phyloP scores from a whole-genome alignment of 64 coral and sea anemone genomes.

The Dendrophyllia cribrosa region DNA sequence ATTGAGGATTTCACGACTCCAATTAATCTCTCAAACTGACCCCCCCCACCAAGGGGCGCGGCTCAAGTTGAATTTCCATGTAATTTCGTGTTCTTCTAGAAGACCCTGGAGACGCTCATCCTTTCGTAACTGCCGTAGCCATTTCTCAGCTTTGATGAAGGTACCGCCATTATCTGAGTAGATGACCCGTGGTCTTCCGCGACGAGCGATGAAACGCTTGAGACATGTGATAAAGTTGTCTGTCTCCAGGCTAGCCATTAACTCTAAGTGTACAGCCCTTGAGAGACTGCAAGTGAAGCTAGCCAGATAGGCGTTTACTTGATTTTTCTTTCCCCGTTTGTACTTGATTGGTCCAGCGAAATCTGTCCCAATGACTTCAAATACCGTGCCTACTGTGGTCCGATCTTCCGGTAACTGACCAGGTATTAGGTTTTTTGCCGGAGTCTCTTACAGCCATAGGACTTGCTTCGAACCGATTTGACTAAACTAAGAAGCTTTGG shows the following conservation, averaged over 20 bases:
- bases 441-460: conserved; percentile 52
- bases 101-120: conserved; percentile 43
- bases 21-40: conserved; percentile 44
- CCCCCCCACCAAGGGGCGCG: no score
- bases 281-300: no score
- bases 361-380: conserved; percentile 50
- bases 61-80: conserved; percentile 64
- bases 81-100: not conserved
- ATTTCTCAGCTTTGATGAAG: conserved; percentile 33
- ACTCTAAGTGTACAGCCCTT: no score
- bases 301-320: conserved; percentile 66
- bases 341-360: no score
- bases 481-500: conserved; percentile 46
- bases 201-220: conserved; percentile 31
- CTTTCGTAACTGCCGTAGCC: conserved; percentile 10
- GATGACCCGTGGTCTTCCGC: no score
- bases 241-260: no score
- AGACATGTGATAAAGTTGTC: conserved; percentile 50
- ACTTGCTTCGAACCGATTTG: conserved; percentile 34
- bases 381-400: conserved; percentile 10
- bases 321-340: no score
- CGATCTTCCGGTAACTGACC: no score
- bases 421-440: conserved; percentile 3
- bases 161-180: no score
- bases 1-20: conserved; percentile 16